Base-by-base conservation (phyloP, 2,797 vertebrate genomes). In the Lagodon rhomboides region DNA sequence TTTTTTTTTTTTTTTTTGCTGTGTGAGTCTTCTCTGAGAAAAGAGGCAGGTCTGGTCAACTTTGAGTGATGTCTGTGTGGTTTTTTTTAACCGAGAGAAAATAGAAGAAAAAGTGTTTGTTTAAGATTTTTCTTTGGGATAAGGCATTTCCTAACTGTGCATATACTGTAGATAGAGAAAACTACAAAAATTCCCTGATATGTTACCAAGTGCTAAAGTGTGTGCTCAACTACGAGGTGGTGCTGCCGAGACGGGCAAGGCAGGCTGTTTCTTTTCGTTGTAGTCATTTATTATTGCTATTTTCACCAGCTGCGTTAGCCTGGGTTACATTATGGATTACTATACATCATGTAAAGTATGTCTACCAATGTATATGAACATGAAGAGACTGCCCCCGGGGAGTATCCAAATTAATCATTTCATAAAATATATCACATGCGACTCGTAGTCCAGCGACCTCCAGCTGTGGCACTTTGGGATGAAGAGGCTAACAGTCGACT, bases 181-280 rank as follows among this genome's bases (percentile, higher is more conserved):
- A 93, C 93, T 95, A 94, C 87, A 94, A 92, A 92, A 93, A 94
- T 78, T 95, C 95, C 95, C 95, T 96, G 95, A 95, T 94, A 94
- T 85, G 91, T 91, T 83, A 94, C 93, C 82, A 88, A 95, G 92
- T 94, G 91, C 92, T 93, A 90, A 92, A 91, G 80, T 89, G 83
- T 92, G 93, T 90, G 88, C 91, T 88, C 87, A 86, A 91, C 89
- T 90, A 88, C n/a, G 87, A 92, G 88, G 87, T 87, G 87, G 73
- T 75, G 87, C 90, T 82, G 89, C 91, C 83, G 12, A 73, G 53
- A 83, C 51, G 64, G 85, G 89, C 50, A 67, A 68, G 86, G 89
- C 86, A 68, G 80, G 64, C 68, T 50, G 12, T 83, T 55, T 85
- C 76, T 84, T 55, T 85, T 77, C 60, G 54, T 91, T 87, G 80